Base-by-base conservation (phyloP, 2,113 vertebrate genomes). In the Psilopogon haemacephalus region DNA sequence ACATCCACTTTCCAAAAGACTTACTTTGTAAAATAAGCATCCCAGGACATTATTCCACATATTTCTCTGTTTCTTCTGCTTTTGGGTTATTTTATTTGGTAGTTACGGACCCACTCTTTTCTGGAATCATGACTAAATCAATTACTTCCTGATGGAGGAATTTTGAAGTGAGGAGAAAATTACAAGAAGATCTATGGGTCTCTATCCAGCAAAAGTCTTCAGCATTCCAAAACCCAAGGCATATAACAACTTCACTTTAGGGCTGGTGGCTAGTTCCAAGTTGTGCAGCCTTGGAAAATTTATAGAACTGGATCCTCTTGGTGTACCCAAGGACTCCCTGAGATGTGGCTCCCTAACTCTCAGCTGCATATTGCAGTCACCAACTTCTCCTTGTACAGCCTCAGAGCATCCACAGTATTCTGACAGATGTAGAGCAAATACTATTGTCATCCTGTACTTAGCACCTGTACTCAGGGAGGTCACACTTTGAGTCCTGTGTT, bases 151-250 rank as follows among this genome's bases (percentile, higher is more conserved):
- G 1, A 38, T 12, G 28, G 6, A 79, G 15, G 50, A 55, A 71
- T 82, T 94, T 90, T 63, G 73, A 89, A 94, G 35, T 32, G 4
- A n/a, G 26, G 33, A 75, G 59, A 27, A 58, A 75, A 72, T 0
- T 2, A 40, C 62, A 37, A 78, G 42, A 42, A 67, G 54, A 72
- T 63, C 73, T 88, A 59, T 63, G 55, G 58, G 81, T 70, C 32
- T 15, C 15, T 58, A 58, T 73, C 73, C 77, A 90, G 70, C 67
- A 55, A 76, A 94, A 78, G 77, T 64, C 44, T 84, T 81, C 35
- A 58, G 73, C 33, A 24, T 63, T 95, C 63, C 86, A 67, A 87
- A 93, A 93, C 55, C 46, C 5, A 5, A 69, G 69, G 42, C 79
- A 73, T 60, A 30, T 59, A 84, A 82, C 26, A 75, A 67, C 18